Percentiles rank a stretch among this genome's conserved stretches.
These are phyloP conservation scores for Notodonta dromedarius DNA, from an alignment of 2,888 invertebrate species.

Conservation along the genomic window DNA sequence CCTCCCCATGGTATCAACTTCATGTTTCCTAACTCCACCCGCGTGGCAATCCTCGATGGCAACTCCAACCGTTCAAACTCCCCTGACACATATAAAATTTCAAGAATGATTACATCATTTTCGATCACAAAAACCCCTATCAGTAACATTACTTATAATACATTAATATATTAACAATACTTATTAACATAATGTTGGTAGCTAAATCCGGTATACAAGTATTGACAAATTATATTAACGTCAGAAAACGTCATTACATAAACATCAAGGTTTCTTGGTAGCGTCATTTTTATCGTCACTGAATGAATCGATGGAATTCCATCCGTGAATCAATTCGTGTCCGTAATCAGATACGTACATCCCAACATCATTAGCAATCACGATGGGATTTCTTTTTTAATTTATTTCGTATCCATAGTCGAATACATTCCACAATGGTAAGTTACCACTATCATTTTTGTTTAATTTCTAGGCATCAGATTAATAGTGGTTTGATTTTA, in stretches of 20 bases:
- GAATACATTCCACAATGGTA: not conserved
- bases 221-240: not conserved
- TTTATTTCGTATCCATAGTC: not conserved
- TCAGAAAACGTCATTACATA: not conserved
- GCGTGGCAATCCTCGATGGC: too few relatives aligned
- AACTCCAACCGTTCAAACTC: too few relatives aligned
- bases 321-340: not conserved
- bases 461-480: too few relatives aligned
- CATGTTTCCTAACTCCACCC: too few relatives aligned
- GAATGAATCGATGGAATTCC: not conserved
- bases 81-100: too few relatives aligned
- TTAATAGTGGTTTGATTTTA: too few relatives aligned
- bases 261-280: not conserved
- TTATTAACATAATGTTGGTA: not conserved
- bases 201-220: not conserved
- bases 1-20: too few relatives aligned
- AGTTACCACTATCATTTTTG: not conserved
- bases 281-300: conserved; percentile 2
- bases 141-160: not conserved
- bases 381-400: too few relatives aligned
- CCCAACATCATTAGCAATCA: not conserved
- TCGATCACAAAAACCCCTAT: not conserved
- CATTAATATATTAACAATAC: not conserved
- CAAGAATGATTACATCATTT: too few relatives aligned
- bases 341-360: not conserved